Percentiles rank a stretch among this genome's conserved stretches.
phyloP scores from a whole-genome alignment of 2,797 vertebrate species.

The Hoplostethus mediterraneus region DNA sequence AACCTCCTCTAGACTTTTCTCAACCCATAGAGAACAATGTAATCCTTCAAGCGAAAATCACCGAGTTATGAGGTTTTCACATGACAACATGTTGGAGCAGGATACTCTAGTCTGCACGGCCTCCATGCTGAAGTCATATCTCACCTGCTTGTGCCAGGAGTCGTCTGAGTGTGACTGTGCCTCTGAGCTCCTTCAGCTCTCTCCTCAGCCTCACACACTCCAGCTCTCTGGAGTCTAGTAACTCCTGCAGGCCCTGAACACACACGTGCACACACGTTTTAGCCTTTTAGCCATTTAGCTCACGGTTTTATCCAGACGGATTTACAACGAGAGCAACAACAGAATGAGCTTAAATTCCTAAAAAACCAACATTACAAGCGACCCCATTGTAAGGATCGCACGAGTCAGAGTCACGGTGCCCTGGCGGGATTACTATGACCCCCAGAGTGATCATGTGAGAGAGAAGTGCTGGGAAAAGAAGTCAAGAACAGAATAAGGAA shows the following conservation, averaged over 20 bases:
- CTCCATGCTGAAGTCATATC: background rate
- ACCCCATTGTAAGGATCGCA: too few species aligned
- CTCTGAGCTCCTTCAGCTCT: slow-evolving; percentile 81
- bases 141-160: slow-evolving; percentile 75
- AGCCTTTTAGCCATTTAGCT: background rate
- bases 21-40: too few species aligned
- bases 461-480: background rate
- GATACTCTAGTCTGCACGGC: background rate
- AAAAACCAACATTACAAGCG: background rate
- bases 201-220: slow-evolving; percentile 79
- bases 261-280: slow-evolving; percentile 36
- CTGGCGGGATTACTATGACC: background rate
- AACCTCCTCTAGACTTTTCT: too few species aligned
- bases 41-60: too few species aligned
- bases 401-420: background rate
- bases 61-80: background rate
- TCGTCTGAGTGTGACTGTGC: slow-evolving; percentile 69
- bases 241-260: slow-evolving; percentile 78
- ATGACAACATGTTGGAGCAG: too few species aligned
- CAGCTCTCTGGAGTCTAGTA: slow-evolving; percentile 80
- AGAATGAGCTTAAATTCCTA: background rate
- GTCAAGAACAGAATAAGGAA: background rate
- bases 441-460: background rate
- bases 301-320: background rate
- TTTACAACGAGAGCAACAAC: background rate